Evolutionary conservation across 1,140 invertebrate genomes (phyloP), one percentile per base, ranked within the genome.

Genomic region (Drosophila nannoptera): DNA sequence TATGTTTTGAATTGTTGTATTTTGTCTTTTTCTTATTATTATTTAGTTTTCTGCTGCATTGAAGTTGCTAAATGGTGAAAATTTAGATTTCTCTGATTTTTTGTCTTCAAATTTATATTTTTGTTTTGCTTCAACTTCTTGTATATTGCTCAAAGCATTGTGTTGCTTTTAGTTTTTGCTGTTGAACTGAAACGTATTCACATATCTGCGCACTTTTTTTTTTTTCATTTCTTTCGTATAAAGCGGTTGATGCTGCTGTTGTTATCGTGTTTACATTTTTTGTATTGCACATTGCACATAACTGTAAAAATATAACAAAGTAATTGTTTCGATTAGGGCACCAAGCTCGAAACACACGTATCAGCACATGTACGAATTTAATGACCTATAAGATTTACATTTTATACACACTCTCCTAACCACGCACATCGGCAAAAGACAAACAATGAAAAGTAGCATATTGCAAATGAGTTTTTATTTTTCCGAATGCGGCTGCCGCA

Each of bases 241-340:
- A 12, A 31, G 14, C 53, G 9, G 43, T 55, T 68, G 56, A 42
- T 62, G 42, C 42, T 49, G 60, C 14, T 55, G 61, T 9, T 59
- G 46, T 53, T 73, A 63, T 71, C 52, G 65, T 83, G 69, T 68
- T 68, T 72, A 68, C 65, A 59, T 72, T 69, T 45, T 71, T 43
- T 75, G 60, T 61, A 59, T 80, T 74, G 55, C 72, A 67, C 73
- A 81, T 86, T 86, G 70, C 73, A 84, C 74, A 71, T 75, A 67
- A 77, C 81, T 86, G 81, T 49, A 72, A 77, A 61, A 61, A 50
- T 36, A 67, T 50, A 59, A 70, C 14, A 67, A 67, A 67, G 40
- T 22, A 40, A 60, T 54, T n/a, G 49, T 40, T 38, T 22, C 14
- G 32, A 55, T 55, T 38, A 46, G 29, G 33, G 29, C 53, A 38